A percentile compares a stretch with the other conserved stretches of the same genome.
Evolutionary conservation across 2,113 vertebrate species (phyloP).

Genomic region (Deroptyus accipitrinus): DNA sequence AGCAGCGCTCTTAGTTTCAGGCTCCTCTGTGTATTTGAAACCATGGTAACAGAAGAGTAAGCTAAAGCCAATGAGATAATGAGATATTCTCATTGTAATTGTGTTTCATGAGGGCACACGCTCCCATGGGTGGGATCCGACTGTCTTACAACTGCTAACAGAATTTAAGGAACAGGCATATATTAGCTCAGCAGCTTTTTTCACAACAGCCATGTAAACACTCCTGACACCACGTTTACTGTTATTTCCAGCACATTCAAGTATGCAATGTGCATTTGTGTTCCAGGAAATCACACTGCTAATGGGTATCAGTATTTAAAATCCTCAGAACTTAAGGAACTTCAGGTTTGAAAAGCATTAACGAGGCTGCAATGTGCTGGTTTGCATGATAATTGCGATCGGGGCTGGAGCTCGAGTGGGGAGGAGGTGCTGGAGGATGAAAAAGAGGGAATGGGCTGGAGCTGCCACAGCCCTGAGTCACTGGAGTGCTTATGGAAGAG

Average conservation of each 20-base stretch:
- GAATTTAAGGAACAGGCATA: slow-evolving; percentile 78
- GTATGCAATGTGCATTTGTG: background rate
- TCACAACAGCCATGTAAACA: slow-evolving; percentile 69
- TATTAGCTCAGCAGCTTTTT: slow-evolving; percentile 65
- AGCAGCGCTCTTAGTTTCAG: slow-evolving; percentile 79
- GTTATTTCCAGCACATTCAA: slow-evolving; percentile 40
- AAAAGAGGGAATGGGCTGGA: background rate
- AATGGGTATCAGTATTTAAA: slow-evolving; percentile 59
- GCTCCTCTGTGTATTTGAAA: slow-evolving; percentile 88
- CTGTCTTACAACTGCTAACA: slow-evolving; percentile 81
- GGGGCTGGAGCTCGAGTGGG: slow-evolving; percentile 6
- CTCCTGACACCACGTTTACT: slow-evolving; percentile 46
- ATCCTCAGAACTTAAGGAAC: slow-evolving; percentile 79
- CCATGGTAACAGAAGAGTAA: slow-evolving; percentile 88
- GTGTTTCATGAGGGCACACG: slow-evolving; percentile 82
- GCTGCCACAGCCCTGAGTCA: background rate
- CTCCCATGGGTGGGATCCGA: slow-evolving; percentile 83
- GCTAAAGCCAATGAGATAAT: slow-evolving; percentile 91
- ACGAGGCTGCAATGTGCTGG: slow-evolving; percentile 61
- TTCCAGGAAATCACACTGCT: slow-evolving; percentile 40
- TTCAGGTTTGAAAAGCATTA: slow-evolving; percentile 73
- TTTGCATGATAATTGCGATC: slow-evolving; percentile 78
- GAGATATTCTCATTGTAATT: slow-evolving; percentile 89
- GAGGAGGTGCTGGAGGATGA: slow-evolving; percentile 49
- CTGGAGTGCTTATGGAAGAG: background rate